Percentiles rank a stretch among this genome's conserved stretches.
These are phyloP conservation scores for Peromyscus leucopus DNA, from an alignment of 2,113 vertebrate genomes.

Conservation along the genomic window DNA sequence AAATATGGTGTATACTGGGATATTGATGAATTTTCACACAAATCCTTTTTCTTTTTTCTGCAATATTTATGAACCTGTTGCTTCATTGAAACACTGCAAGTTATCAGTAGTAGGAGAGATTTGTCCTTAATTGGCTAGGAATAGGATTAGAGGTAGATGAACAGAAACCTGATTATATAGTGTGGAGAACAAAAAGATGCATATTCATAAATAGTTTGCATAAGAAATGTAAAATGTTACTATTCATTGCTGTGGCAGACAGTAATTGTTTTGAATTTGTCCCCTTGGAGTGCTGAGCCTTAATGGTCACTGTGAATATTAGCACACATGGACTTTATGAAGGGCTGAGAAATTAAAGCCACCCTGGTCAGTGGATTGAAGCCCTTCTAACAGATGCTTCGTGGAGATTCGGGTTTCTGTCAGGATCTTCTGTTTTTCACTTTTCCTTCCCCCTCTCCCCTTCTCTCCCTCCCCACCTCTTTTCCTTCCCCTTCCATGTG, in stretches of 20 bases:
- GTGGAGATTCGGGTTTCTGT: background rate
- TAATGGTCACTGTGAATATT: background rate
- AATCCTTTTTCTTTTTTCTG: background rate
- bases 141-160: background rate
- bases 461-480: background rate
- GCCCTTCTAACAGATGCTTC: background rate
- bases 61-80: background rate
- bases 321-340: background rate
- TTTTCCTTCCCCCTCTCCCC: no score
- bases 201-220: background rate
- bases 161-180: background rate
- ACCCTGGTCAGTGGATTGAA: background rate
- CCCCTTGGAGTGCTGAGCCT: background rate
- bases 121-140: background rate
- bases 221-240: background rate
- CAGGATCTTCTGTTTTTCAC: background rate
- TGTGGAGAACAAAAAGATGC: background rate
- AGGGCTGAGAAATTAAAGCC: background rate
- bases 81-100: constrained; percentile 37
- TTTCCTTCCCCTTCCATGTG: background rate
- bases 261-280: background rate
- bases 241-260: background rate
- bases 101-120: background rate
- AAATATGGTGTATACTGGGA: background rate
- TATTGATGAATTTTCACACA: background rate